Base-by-base conservation (phyloP, 2,113 vertebrate species). In the Hypanus sabinus region DNA sequence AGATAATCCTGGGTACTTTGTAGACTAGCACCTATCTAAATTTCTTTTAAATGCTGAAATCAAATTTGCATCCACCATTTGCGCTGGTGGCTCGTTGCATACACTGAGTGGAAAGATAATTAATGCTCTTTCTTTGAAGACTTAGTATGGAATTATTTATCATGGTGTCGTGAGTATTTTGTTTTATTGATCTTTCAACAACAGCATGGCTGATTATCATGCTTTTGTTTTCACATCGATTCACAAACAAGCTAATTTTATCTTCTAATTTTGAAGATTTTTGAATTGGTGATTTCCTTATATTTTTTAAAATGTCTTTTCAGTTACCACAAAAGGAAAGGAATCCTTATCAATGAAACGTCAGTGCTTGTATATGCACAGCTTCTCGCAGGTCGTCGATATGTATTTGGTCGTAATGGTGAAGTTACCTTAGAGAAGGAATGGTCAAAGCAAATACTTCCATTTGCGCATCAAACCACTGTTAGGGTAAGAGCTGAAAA, bases 401-500 rank as follows among this genome's bases (percentile, higher is more conserved):
- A 99, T 3, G 96, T 98, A 71, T 96, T 99, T 75, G 97, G 96
- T 95, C 97, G 97, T 94, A 97, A 96, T n/a, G 98, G 98, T 79
- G 96, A 97, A 46, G 98, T 99, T 94, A 97, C 96, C 95, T 96
- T 99, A 94, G 98, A 99, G 96, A 99, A 99, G 94, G 99, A 99
- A 95, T 99, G 99, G 99, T 97, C 98, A 94, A 99, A 98, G 96
- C 98, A 99, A 96, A 95, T 97, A 95, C 96, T 99, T 94, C 98
- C 98, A 87, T 99, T 98, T 95, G 97, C 98, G 95, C 97, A 97
- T 96, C 98, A 99, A 96, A 97, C 98, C 7, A 94, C 98, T 94
- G 98, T 99, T 91, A 98, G 98, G 97, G 98, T 99, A 96, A 94
- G 1, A 0, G 1, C 20, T 5, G 18, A 10, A 79, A 94, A 92